Base-by-base conservation (phyloP, 2,797 vertebrate genomes). In the Cyprinodon diabolis region DNA sequence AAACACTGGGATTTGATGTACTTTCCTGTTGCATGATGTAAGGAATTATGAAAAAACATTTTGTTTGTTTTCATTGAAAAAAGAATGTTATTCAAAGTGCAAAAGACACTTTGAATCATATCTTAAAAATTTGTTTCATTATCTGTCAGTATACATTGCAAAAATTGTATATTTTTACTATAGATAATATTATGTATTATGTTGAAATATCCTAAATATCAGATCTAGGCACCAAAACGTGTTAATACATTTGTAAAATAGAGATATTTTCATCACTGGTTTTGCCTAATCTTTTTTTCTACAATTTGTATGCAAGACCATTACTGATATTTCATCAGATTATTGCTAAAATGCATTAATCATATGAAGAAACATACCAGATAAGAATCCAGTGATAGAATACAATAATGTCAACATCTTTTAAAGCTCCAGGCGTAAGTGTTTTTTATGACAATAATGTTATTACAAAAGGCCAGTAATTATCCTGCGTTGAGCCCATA, bases 1-100 rank as follows among this genome's bases (percentile, higher is more conserved):
- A 68, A 56, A 69, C 62, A 60, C 66, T 71, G 56, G 73, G 78
- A 83, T 77, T 82, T 71, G 52, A 77, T 81, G 51, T 66, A 67
- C 30, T 75, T 37, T 65, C 71, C 40, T 69, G 65, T 79, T 60
- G 58, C 60, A 43, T 75, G 54, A 71, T 25, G 74, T 19, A 12
- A 67, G 23, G 67, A 5, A 15, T 21, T 25, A 60, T 56, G 57
- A 75, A 57, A 40, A 17, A 75, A 25, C 25, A 74, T 68, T 76
- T 15, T 15, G 49, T 72, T 79, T 55, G 74, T 71, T 81, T 57
- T 2, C 14, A n/a, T 7, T 7, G 14, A 5, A 55, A 43, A 66
- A 62, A 40, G 49, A 52, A 52, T 1, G 11, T 6, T 48, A 7
- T 54, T 30, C 35, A 52, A 37, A 40, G 30, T 52, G 49, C 37